Evolutionary conservation across 1,140 invertebrate species (phyloP).

Genomic region (Ridgeia piscesae): DNA sequence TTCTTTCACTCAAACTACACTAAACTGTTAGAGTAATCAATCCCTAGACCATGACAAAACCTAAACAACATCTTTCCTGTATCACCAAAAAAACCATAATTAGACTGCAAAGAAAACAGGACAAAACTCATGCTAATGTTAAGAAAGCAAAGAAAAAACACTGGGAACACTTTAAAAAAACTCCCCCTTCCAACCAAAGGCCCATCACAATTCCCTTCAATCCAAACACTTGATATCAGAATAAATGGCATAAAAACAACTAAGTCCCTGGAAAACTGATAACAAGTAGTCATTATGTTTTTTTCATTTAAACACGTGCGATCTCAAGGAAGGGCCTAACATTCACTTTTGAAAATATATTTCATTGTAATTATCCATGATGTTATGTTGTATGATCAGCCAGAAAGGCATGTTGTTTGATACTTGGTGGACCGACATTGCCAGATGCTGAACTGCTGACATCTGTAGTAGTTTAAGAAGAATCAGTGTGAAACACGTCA

Average conservation of each 20-base stretch:
- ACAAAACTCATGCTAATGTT: not conserved
- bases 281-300: too few species aligned
- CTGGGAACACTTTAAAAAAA: not conserved
- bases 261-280: too few species aligned
- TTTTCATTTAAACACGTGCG: too few species aligned
- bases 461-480: too few species aligned
- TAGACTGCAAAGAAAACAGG: not conserved
- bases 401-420: too few species aligned
- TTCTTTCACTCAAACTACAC: not conserved
- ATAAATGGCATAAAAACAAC: not conserved
- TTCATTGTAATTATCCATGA: too few species aligned
- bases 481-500: too few species aligned
- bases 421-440: too few species aligned
- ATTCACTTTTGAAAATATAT: too few species aligned
- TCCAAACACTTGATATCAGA: not conserved
- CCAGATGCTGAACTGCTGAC: too few species aligned
- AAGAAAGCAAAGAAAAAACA: not conserved
- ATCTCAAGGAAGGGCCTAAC: too few species aligned
- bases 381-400: too few species aligned
- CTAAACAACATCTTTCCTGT: not conserved
- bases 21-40: not conserved
- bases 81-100: not conserved
- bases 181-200: not conserved
- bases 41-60: not conserved
- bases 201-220: not conserved